phyloP scores from a whole-genome alignment of 2,888 invertebrate species.

The Trachelus stipa region DNA sequence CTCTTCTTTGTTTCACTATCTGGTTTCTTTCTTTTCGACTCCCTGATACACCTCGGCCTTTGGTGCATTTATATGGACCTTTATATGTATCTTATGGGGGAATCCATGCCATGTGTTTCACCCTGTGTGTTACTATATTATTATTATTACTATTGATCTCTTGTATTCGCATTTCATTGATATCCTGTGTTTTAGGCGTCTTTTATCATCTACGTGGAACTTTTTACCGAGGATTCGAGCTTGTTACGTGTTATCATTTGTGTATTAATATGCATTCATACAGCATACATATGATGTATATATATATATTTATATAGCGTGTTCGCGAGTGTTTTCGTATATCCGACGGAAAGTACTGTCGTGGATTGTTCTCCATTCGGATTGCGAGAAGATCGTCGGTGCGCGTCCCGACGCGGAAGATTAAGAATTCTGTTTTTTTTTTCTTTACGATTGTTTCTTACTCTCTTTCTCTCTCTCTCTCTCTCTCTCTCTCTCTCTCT shows the following conservation, averaged over 20 bases:
- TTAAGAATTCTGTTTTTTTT: neutral
- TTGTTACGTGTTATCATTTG: slow-evolving; percentile 5
- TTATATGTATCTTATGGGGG: neutral
- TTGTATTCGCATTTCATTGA: neutral
- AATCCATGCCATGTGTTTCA: neutral
- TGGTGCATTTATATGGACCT: neutral
- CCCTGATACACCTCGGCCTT: neutral
- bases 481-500: neutral
- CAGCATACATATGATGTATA: slow-evolving; percentile 4
- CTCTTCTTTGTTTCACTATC: slow-evolving; percentile 26
- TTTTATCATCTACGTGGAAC: neutral
- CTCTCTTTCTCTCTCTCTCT: neutral
- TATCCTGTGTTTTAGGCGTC: neutral
- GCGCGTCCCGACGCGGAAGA: neutral
- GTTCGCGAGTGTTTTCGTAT: neutral
- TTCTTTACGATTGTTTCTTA: neutral
- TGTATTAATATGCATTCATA: slow-evolving; percentile 8
- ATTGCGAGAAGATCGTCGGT: neutral
- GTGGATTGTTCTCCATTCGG: neutral
- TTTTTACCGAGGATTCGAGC: neutral
- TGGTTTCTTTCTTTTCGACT: neutral
- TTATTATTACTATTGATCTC: neutral
- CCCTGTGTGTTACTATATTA: neutral
- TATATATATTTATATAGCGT: slow-evolving; percentile 6
- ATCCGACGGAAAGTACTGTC: neutral